Percentiles rank a stretch among this genome's conserved stretches.
phyloP scores from a whole-genome alignment of 2,797 vertebrate species.

The Pseudochromis fuscus region DNA sequence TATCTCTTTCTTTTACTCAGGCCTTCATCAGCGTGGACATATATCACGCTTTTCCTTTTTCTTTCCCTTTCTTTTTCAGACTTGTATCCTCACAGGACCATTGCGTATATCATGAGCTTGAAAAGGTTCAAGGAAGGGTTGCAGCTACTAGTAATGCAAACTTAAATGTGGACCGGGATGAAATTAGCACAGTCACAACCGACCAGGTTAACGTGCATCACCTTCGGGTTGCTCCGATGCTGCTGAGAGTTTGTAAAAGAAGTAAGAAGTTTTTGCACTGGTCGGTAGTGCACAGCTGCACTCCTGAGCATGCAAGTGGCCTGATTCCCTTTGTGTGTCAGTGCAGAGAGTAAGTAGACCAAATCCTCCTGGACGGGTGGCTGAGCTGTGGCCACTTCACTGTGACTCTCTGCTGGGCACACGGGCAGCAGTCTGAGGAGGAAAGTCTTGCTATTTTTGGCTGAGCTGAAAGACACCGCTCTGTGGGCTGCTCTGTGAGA shows the following conservation, averaged over 20 bases:
- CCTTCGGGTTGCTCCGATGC: slow-evolving; percentile 11
- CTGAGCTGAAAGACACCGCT: slow-evolving; percentile 49
- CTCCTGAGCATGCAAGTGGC: slow-evolving; percentile 10
- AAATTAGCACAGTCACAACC: neutral
- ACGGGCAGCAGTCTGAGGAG: slow-evolving; percentile 54
- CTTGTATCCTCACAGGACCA: slow-evolving; percentile 50
- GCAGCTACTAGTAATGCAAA: slow-evolving; percentile 31
- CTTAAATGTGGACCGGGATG: neutral
- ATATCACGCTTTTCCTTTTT: slow-evolving; percentile 67
- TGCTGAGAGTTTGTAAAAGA: neutral
- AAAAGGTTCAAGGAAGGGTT: slow-evolving; percentile 28
- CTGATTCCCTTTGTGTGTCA: slow-evolving; percentile 33
- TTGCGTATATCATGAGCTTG: slow-evolving; percentile 61
- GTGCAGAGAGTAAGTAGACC: slow-evolving; percentile 42
- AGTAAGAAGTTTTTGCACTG: slow-evolving; percentile 14
- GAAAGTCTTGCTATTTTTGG: slow-evolving; percentile 65
- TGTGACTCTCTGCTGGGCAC: slow-evolving; percentile 37
- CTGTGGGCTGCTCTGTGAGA: slow-evolving; percentile 36
- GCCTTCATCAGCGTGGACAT: slow-evolving; percentile 69
- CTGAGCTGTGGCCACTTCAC: slow-evolving; percentile 53
- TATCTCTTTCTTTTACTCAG: slow-evolving; percentile 67
- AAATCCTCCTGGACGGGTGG: slow-evolving; percentile 48
- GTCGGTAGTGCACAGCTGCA: slow-evolving; percentile 7
- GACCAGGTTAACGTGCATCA: neutral
- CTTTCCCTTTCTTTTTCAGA: slow-evolving; percentile 61